These are phyloP conservation scores for Aleiodes sp. DNA, from an alignment of 1,140 invertebrate species.

Conservation along the genomic window DNA sequence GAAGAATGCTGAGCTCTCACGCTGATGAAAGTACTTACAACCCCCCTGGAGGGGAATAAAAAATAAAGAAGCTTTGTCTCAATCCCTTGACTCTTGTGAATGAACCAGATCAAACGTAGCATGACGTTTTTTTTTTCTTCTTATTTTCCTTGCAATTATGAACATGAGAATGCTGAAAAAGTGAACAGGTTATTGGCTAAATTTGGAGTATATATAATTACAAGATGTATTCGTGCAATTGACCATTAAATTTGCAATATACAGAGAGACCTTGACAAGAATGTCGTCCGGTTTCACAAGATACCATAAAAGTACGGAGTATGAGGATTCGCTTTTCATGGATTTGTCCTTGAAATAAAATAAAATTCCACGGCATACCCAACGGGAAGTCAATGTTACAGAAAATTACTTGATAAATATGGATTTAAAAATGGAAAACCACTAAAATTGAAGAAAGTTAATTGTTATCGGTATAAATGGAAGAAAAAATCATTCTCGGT, in stretches of 20 bases:
- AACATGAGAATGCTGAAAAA: too few species aligned
- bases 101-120: too few species aligned
- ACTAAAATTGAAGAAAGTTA: background rate
- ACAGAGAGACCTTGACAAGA: slow-evolving; percentile 34
- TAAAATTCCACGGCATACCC: slow-evolving; percentile 32
- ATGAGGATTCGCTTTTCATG: slow-evolving; percentile 16
- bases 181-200: background rate
- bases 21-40: too few species aligned
- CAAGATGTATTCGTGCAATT: background rate
- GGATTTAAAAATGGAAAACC: background rate
- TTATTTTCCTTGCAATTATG: too few species aligned
- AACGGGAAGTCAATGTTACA: background rate
- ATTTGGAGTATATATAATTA: background rate
- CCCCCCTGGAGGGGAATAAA: too few species aligned
- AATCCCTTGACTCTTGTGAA: too few species aligned
- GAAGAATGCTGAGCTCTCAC: too few species aligned
- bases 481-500: background rate
- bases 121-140: too few species aligned
- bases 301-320: slow-evolving; percentile 25
- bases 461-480: background rate
- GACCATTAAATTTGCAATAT: background rate
- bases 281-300: slow-evolving; percentile 33
- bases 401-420: background rate
- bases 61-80: too few species aligned
- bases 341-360: slow-evolving; percentile 12